Percentiles rank a stretch among this genome's conserved stretches.
phyloP scores from a whole-genome alignment of 2,113 vertebrate species.

The Rhegmatorhina hoffmannsi region DNA sequence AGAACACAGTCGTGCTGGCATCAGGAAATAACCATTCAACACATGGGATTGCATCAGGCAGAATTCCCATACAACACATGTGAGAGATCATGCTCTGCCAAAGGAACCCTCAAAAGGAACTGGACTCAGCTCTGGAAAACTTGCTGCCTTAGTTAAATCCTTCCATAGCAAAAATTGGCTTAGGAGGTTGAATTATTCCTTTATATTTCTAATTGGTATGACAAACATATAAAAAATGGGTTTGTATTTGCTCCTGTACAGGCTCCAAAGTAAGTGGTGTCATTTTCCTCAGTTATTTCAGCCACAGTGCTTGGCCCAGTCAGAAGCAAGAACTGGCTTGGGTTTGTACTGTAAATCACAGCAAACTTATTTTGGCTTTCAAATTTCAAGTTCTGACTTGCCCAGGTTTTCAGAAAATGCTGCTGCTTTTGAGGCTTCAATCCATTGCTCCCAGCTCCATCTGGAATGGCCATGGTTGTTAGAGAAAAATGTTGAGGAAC shows the following conservation, averaged over 20 bases:
- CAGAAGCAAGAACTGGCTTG: neutral
- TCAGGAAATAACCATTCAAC: neutral
- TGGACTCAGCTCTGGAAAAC: neutral
- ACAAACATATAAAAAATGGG: neutral
- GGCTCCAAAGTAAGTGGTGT: neutral
- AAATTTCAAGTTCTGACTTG: neutral
- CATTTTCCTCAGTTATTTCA: neutral
- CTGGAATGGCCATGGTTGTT: neutral
- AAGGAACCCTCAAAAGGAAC: neutral
- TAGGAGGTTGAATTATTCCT: neutral
- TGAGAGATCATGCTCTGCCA: neutral
- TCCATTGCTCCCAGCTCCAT: neutral
- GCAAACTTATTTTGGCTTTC: neutral
- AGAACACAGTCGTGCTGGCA: neutral
- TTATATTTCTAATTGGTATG: neutral
- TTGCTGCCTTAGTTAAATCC: neutral
- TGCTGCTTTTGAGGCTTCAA: neutral
- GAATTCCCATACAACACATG: neutral
- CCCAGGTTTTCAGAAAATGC: neutral
- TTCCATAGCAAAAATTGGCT: neutral
- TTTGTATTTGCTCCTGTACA: neutral
- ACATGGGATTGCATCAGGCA: neutral
- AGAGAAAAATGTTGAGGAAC: neutral
- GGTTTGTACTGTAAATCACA: neutral
- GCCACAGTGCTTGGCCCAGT: neutral